phyloP scores from a whole-genome alignment of 2,888 invertebrate species.

The Phalangium opilio region DNA sequence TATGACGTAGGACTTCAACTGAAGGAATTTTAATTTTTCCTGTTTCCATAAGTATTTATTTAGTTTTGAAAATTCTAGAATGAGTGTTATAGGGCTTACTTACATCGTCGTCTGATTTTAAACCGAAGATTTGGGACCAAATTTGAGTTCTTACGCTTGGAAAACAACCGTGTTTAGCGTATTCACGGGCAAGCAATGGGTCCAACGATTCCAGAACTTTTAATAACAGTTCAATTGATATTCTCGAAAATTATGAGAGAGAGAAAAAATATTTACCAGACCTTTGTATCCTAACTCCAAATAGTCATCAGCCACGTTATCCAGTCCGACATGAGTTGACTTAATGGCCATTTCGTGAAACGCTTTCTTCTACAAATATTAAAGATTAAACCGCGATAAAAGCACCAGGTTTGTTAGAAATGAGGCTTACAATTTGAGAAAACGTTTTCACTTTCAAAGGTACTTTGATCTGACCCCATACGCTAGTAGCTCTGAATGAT shows the following conservation, averaged over 20 bases:
- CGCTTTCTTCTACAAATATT: too few species aligned
- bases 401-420: too few species aligned
- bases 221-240: slow-evolving; percentile 15
- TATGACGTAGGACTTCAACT: slow-evolving; percentile 62
- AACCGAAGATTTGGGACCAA: slow-evolving; percentile 71
- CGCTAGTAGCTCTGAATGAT: slow-evolving; percentile 40
- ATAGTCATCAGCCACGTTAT: too few species aligned
- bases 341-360: too few species aligned
- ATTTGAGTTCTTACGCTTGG: slow-evolving; percentile 60
- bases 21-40: slow-evolving; percentile 47
- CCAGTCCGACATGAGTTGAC: too few species aligned
- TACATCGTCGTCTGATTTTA: slow-evolving; percentile 44
- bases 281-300: too few species aligned
- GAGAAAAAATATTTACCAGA: too few species aligned
- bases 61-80: too few species aligned
- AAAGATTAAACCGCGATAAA: too few species aligned
- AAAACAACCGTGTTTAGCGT: slow-evolving; percentile 69
- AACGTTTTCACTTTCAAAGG: slow-evolving; percentile 71
- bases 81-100: too few species aligned
- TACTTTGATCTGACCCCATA: slow-evolving; percentile 37
- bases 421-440: slow-evolving; percentile 53
- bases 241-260: too few species aligned
- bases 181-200: slow-evolving; percentile 77
- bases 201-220: slow-evolving; percentile 56
- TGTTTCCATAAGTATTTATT: slow-evolving; percentile 18